A percentile compares a stretch with the other conserved stretches of the same genome.
phyloP scores from a whole-genome alignment of 2,797 vertebrate genomes.

The Propithecus deckenii region DNA sequence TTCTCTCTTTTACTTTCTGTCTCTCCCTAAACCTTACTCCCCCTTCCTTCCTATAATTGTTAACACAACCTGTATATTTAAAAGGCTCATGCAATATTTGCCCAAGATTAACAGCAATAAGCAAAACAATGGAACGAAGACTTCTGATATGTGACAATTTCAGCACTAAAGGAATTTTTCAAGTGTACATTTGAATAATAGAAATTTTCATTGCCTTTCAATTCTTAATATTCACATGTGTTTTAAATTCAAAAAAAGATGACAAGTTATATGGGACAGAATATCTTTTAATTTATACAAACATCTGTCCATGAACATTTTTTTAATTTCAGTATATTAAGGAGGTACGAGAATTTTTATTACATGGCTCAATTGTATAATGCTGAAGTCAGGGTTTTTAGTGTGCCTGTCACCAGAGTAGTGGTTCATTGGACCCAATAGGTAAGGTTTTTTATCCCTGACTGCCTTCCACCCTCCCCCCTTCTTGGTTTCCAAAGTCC shows the following conservation, averaged over 20 bases:
- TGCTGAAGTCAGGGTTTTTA: too few relatives aligned
- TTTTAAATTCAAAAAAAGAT: background rate
- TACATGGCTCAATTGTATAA: too few relatives aligned
- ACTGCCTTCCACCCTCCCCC: too few relatives aligned
- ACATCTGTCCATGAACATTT: background rate
- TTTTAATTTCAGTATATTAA: too few relatives aligned
- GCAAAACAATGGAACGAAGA: background rate
- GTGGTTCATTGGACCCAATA: too few relatives aligned
- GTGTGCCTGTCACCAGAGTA: too few relatives aligned
- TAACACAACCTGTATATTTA: background rate
- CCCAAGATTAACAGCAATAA: background rate
- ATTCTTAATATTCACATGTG: background rate
- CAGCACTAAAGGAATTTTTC: background rate
- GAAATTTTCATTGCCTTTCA: background rate
- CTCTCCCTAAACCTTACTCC: background rate
- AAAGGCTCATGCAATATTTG: background rate
- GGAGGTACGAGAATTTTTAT: too few relatives aligned
- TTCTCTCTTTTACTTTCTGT: background rate
- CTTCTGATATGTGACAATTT: background rate
- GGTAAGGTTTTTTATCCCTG: too few relatives aligned
- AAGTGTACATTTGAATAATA: background rate
- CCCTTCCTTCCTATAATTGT: background rate
- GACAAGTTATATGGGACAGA: background rate
- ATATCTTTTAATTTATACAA: background rate
- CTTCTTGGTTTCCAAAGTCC: too few relatives aligned